These are phyloP conservation scores for Drosophila guanche DNA, from an alignment of 1,140 invertebrate species.

Conservation along the genomic window DNA sequence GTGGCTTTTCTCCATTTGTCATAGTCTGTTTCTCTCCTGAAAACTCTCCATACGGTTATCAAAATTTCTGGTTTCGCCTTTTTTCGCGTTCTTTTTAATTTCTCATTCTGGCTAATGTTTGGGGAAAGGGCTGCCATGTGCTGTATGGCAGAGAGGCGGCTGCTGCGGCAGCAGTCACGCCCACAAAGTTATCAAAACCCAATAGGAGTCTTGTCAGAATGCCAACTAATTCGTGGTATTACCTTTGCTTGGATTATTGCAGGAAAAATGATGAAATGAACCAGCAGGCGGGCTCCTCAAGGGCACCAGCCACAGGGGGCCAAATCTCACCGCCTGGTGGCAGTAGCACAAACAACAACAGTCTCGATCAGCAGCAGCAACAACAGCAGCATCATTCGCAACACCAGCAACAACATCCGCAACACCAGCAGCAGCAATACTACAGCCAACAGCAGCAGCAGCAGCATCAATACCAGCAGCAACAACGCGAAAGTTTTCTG, in stretches of 20 bases:
- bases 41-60: too few relatives aligned
- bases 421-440: conserved; percentile 57
- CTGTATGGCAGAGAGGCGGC: not conserved
- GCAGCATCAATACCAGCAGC: conserved; percentile 66
- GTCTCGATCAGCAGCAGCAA: conserved; percentile 32
- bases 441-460: conserved; percentile 69
- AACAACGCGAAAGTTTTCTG: conserved; percentile 68
- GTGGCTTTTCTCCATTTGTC: too few relatives aligned
- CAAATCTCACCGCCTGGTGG: conserved; percentile 83
- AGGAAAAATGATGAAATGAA: conserved; percentile 84
- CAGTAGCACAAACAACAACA: conserved; percentile 47
- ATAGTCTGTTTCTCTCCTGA: too few relatives aligned
- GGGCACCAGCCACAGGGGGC: conserved; percentile 84
- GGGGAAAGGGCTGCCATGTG: not conserved
- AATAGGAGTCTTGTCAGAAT: not conserved
- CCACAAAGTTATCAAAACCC: not conserved
- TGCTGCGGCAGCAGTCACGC: not conserved
- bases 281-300: conserved; percentile 83
- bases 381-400: conserved; percentile 46
- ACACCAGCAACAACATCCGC: conserved; percentile 48
- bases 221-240: conserved; percentile 36
- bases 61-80: conserved; percentile 1
- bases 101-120: conserved; percentile 3
- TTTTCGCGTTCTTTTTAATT: not conserved
- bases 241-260: conserved; percentile 46